A percentile compares a stretch with the other conserved stretches of the same genome.
phyloP scores from a whole-genome alignment of 2,888 invertebrate genomes.

The Nomada ruficornis region DNA sequence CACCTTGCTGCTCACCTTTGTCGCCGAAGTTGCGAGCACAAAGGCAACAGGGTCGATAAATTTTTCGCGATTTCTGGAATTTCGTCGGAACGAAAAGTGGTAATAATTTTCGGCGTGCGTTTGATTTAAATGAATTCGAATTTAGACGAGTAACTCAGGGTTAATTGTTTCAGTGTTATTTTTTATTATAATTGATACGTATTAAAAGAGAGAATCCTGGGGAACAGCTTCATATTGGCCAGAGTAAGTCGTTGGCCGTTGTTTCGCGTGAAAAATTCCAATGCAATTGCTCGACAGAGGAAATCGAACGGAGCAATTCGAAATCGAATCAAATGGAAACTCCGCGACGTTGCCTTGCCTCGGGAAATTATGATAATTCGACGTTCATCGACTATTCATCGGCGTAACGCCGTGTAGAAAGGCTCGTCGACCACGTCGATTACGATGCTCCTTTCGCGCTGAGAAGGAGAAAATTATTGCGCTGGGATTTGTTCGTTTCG shows the following conservation, averaged over 20 bases:
- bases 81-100: not conserved
- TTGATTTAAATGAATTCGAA: too few species aligned
- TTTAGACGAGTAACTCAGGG: too few species aligned
- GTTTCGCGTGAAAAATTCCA: not conserved
- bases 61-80: slow-evolving; percentile 7
- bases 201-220: too few species aligned
- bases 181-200: too few species aligned
- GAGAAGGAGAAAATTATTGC: slow-evolving; percentile 1
- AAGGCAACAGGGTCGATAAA: slow-evolving; percentile 32
- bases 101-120: not conserved
- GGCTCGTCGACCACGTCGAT: not conserved
- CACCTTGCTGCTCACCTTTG: slow-evolving; percentile 29
- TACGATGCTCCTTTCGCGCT: not conserved
- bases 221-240: too few species aligned
- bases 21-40: slow-evolving; percentile 12
- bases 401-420: slow-evolving; percentile 2
- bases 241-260: not conserved
- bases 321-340: slow-evolving; percentile 23
- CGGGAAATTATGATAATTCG: slow-evolving; percentile 44
- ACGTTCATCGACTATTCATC: slow-evolving; percentile 28
- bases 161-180: not conserved
- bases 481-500: not conserved
- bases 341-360: not conserved
- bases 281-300: not conserved
- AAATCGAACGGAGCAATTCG: not conserved